Conservation (phyloP, 2,113 vertebrate species). For the Indicator maculatus region DNA sequence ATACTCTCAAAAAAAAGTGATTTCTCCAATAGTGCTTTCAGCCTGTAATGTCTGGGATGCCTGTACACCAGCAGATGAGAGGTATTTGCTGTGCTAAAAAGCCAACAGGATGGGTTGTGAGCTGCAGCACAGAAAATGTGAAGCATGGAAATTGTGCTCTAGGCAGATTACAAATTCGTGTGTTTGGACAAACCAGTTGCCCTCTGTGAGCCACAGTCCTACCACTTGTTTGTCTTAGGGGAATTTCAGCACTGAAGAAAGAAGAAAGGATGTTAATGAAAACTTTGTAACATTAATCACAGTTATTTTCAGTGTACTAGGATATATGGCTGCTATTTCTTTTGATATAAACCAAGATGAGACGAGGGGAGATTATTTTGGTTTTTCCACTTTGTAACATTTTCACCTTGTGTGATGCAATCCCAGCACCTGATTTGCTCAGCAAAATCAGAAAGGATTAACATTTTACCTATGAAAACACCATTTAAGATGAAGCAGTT, state of each 20-base stretch:
- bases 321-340: neutral
- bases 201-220: neutral
- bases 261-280: neutral
- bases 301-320: neutral
- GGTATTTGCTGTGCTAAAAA: neutral
- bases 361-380: neutral
- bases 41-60: neutral
- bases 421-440: neutral
- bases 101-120: neutral
- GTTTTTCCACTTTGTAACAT: neutral
- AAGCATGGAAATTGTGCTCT: neutral
- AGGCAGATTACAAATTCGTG: neutral
- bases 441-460: slow-evolving; percentile 21
- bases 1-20: neutral
- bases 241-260: neutral
- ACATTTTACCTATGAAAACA: neutral
- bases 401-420: neutral
- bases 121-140: neutral
- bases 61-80: neutral
- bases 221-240: neutral
- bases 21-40: neutral
- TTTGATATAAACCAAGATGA: neutral
- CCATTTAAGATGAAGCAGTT: neutral
- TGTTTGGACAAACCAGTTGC: neutral
- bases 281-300: neutral